Base-by-base conservation (phyloP, 2,113 vertebrate genomes). In the Corydoras sp. region DNA sequence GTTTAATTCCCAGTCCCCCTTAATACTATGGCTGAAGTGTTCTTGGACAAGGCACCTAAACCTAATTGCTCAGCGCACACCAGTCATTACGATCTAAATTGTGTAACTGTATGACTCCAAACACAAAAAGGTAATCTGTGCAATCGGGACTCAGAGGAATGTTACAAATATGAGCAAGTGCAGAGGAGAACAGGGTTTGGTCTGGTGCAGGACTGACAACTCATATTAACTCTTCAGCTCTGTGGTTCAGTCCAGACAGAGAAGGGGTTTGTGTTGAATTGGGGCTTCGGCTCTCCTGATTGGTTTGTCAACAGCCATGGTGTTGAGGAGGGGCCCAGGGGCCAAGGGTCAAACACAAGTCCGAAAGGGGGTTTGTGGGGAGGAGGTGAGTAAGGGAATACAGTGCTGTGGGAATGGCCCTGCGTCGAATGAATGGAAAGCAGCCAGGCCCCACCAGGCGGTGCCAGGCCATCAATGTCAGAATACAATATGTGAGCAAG, bases 381-480 rank as follows among this genome's bases (percentile, higher is more conserved):
- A 54, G 70, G 49, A 13, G 10, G 51, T 18, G 51, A 70, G 58
- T 9, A 48, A 64, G 60, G 54, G 48, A 48, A 76, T 31, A 58
- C 53, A 70, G 51, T 14, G 55, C 65, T 75, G 72, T 80, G 78
- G 75, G 78, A 79, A 80, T 61, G 10, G 65, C 61, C 12, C 18
- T 43, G 31, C 60, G 48, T 56, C 69, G 62, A 69, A 71, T 30
- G 69, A 69, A 31, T 72, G 72, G 75, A 53, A 53, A 43, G 32
- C 30, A 68, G 68, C 78, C 72, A 74, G 55, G 54, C 69, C 68
- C 76, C 68, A 71, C 74, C 58, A 35, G 60, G 59, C 63, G 62
- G 48, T 78, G 65, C 60, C 48, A 75, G 18, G 50, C 56, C 10
- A 72, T 54, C 63, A 54, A 69, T 51, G 55, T 49, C 62, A 18